phyloP scores from a whole-genome alignment of 2,888 invertebrate species.

The Calliphora vomitoria region DNA sequence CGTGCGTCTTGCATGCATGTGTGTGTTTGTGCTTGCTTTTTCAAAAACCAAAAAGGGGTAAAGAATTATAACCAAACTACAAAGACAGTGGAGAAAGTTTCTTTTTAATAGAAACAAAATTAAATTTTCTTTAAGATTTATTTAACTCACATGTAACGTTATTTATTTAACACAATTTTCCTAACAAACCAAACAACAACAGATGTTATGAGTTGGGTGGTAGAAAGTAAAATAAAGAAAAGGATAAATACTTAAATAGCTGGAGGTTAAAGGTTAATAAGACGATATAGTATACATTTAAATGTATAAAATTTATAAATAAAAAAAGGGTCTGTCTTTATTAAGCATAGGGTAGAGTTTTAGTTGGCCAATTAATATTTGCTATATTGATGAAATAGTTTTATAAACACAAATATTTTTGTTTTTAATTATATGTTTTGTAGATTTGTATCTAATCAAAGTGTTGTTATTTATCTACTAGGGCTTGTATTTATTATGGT shows the following conservation, averaged over 20 bases:
- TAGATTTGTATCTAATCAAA: not conserved
- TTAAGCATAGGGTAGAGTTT: not conserved
- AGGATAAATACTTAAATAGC: constrained; percentile 54
- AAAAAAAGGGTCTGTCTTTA: not conserved
- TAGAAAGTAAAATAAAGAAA: not conserved
- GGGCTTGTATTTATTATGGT: no score
- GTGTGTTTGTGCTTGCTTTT: not conserved
- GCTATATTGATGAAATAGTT: not conserved
- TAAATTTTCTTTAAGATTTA: constrained; percentile 52
- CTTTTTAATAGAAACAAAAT: constrained; percentile 42
- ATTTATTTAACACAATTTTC: constrained; percentile 44
- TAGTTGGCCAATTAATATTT: not conserved
- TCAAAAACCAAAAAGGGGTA: not conserved
- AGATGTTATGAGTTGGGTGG: not conserved
- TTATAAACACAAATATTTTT: not conserved
- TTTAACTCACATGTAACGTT: constrained; percentile 51
- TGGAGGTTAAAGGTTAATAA: constrained; percentile 53
- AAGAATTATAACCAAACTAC: not conserved
- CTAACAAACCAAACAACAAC: not conserved
- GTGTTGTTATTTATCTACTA: no score
- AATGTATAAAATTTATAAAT: not conserved
- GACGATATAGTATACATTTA: not conserved
- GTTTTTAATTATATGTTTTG: not conserved
- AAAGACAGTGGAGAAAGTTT: constrained; percentile 3
- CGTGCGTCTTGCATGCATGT: not conserved